phyloP scores from a whole-genome alignment of 2,888 invertebrate genomes.

The Taphrorychus bicolor region DNA sequence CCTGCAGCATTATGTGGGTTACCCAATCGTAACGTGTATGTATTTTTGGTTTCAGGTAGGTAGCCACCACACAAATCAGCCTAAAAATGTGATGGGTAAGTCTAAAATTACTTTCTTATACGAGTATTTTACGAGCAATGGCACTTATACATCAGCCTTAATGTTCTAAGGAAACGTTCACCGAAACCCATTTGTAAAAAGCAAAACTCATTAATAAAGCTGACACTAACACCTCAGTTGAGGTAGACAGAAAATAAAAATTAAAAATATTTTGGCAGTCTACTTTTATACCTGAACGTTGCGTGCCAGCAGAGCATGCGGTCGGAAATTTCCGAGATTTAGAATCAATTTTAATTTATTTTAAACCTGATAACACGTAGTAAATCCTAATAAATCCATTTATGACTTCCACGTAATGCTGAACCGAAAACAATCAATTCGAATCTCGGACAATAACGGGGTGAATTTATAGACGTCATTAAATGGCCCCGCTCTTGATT shows the following conservation, averaged over 20 bases:
- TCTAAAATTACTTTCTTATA: constrained; percentile 3
- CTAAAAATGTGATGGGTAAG: background rate
- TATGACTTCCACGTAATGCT: constrained; percentile 49
- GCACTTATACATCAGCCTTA: constrained; percentile 27
- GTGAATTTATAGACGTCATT: constrained; percentile 44
- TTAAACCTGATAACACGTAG: background rate
- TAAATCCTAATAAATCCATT: constrained; percentile 47
- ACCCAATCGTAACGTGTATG: background rate
- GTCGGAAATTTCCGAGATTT: background rate
- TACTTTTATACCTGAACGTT: constrained; percentile 27
- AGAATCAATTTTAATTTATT: background rate
- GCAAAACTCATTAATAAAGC: constrained; percentile 39
- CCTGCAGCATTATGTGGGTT: background rate
- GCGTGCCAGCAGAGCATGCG: background rate
- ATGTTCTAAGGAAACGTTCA: constrained; percentile 34
- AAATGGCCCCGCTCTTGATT: constrained; percentile 42
- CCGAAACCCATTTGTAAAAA: constrained; percentile 31
- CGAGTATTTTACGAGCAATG: constrained; percentile 18
- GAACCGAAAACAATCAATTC: constrained; percentile 46
- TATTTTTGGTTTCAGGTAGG: background rate
- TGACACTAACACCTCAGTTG: constrained; percentile 40
- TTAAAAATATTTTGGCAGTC: constrained; percentile 36
- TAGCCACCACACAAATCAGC: background rate
- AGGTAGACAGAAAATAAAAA: constrained; percentile 34
- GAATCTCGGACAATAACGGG: constrained; percentile 45